Conservation (phyloP, 2,113 vertebrate genomes). For the Epinephelus cyanopodus region DNA sequence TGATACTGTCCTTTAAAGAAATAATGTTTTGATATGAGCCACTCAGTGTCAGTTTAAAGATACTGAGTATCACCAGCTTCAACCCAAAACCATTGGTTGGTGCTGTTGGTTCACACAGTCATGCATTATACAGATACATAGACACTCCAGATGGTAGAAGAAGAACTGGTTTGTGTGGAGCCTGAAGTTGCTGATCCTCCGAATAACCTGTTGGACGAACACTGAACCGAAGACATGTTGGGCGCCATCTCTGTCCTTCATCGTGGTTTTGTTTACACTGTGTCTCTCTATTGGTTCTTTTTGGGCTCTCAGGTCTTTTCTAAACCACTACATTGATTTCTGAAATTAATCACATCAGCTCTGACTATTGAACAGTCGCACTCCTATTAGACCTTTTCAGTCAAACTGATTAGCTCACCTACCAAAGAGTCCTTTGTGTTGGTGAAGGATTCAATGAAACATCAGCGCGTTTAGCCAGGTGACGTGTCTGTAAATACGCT, state of each 20-base stretch:
- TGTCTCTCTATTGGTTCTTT: slow-evolving; percentile 35
- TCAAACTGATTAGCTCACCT: slow-evolving; percentile 31
- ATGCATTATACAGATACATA: background rate
- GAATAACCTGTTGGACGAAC: background rate
- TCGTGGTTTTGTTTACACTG: slow-evolving; percentile 28
- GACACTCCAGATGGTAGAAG: slow-evolving; percentile 9
- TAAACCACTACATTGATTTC: slow-evolving; percentile 20
- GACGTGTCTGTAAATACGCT: background rate
- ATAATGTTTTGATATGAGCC: slow-evolving; percentile 2
- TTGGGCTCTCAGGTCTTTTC: slow-evolving; percentile 57
- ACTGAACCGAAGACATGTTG: slow-evolving; percentile 23
- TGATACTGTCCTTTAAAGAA: slow-evolving; percentile 16
- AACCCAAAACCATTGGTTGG: background rate
- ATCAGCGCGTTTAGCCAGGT: background rate
- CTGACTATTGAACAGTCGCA: background rate
- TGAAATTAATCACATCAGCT: background rate
- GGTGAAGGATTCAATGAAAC: slow-evolving; percentile 13
- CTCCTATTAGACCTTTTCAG: slow-evolving; percentile 3
- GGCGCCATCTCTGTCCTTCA: slow-evolving; percentile 1
- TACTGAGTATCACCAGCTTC: background rate
- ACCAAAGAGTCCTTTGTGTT: slow-evolving; percentile 33
- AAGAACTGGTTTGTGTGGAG: background rate
- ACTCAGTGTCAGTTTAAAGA: slow-evolving; percentile 20
- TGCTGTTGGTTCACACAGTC: background rate
- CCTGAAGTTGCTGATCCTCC: slow-evolving; percentile 1